phyloP scores from a whole-genome alignment of 2,797 vertebrate species.

The Melanotaenia boesemani region DNA sequence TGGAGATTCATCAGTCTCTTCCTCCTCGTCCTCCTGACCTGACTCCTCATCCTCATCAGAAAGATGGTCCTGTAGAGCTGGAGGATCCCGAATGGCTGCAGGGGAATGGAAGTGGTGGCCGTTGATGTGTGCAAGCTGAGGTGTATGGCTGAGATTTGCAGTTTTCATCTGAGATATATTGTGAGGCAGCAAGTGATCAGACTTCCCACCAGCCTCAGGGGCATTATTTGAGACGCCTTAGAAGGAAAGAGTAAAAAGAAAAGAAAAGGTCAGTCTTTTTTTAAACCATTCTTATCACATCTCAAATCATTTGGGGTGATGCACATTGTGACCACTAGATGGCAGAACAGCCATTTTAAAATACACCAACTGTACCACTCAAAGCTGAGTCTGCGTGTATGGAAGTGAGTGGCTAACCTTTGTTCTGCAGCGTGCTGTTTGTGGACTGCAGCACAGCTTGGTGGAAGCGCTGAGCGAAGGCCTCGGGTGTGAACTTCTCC shows the following conservation, averaged over 20 bases:
- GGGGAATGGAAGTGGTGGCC: constrained; percentile 75
- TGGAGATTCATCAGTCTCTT: constrained; percentile 78
- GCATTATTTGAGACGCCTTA: constrained; percentile 66
- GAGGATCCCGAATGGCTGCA: constrained; percentile 57
- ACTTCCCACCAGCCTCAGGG: constrained; percentile 68
- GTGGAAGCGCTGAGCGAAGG: constrained; percentile 94
- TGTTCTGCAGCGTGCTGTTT: constrained; percentile 88
- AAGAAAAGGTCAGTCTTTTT: constrained; percentile 9
- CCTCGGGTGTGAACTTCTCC: constrained; percentile 90
- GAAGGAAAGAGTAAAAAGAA: constrained; percentile 17
- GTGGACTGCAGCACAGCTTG: constrained; percentile 94
- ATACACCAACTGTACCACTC: neutral
- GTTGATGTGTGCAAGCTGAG: constrained; percentile 77
- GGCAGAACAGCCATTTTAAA: constrained; percentile 44
- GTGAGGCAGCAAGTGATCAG: constrained; percentile 83
- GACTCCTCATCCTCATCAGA: constrained; percentile 75
- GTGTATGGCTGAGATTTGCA: constrained; percentile 44
- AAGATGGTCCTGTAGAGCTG: constrained; percentile 42
- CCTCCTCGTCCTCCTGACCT: constrained; percentile 72
- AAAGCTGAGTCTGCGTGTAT: neutral
- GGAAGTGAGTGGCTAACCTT: constrained; percentile 80
- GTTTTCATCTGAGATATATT: constrained; percentile 85
- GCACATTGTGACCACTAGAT: constrained; percentile 54
- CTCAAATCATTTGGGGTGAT: neutral
- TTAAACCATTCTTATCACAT: neutral